Base-by-base conservation (phyloP, 2,113 vertebrate species). In the Litocranius walleri region DNA sequence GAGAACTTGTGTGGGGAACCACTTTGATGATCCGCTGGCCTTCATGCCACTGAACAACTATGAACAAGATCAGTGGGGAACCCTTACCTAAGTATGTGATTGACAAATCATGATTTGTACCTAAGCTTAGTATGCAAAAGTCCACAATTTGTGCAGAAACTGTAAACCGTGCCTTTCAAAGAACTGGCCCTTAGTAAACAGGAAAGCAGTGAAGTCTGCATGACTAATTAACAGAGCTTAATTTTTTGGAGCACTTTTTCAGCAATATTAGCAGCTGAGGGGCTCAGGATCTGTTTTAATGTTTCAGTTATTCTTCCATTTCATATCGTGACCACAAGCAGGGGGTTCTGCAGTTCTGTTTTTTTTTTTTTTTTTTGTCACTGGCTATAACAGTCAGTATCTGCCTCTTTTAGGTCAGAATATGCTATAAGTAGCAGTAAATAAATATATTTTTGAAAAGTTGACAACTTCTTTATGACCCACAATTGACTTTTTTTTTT, bases 121-220 rank as follows among this genome's bases (percentile, higher is more conserved):
- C 98, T 98, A 99, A 99, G 98, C 98, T 98, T 98, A 98, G 91
- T 98, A 99, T 98, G 98, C 98, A 99, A 97, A 98, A 88, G 98
- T 97, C 98, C 97, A 98, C 95, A 98, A 95, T 86, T 98, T 97
- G 93, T 98, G 96, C 98, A 98, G 97, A 98, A 96, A 98, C 96
- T 98, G 98, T 88, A 98, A 98, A 98, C 97, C 64, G 99, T 99
- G 99, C 99, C 99, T 99, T 99, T 98, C 96, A 97, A 97, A 98
- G 97, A 99, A 97, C 96, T 98, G 98, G 98, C 98, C 98, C 89
- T 97, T 1, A 92, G 93, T 96, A 90, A 98, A 95, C 94, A 98
- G 92, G 97, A 97, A 98, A 98, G 90, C 87, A 90, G 3, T 97
- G 98, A 98, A 97, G 98, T 99, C 98, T 98, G 98, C 98, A 98